Conservation (phyloP, 2,888 invertebrate species). For the Bembecia ichneumoniformis region DNA sequence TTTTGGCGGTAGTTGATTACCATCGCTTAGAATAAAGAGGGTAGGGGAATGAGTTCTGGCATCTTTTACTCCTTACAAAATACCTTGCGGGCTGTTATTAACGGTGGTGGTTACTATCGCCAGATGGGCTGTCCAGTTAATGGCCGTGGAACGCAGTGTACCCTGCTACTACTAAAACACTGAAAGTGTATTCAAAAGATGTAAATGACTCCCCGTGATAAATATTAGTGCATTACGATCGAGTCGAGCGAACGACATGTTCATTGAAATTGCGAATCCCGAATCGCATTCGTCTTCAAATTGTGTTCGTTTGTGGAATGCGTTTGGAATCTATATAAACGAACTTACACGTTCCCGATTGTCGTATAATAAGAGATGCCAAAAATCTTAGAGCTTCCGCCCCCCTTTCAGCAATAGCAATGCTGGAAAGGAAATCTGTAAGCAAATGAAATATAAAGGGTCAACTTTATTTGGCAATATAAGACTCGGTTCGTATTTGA, state of each 20-base stretch:
- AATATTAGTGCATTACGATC: constrained; percentile 48
- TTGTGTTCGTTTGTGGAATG: constrained; percentile 66
- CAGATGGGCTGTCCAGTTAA: too few relatives aligned
- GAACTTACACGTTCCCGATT: constrained; percentile 38
- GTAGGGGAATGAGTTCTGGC: too few relatives aligned
- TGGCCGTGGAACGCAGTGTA: too few relatives aligned
- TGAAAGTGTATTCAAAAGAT: neutral
- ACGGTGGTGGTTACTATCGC: too few relatives aligned
- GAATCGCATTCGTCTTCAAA: constrained; percentile 62
- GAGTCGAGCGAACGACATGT: constrained; percentile 37
- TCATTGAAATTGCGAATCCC: constrained; percentile 53
- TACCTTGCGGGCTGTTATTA: too few relatives aligned
- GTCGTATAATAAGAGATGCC: constrained; percentile 20
- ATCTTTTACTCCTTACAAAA: too few relatives aligned
- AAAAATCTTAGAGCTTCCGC: constrained; percentile 22
- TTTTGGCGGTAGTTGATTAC: too few relatives aligned
- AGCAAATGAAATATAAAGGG: constrained; percentile 23
- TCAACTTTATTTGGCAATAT: constrained; percentile 35
- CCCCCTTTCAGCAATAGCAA: constrained; percentile 7
- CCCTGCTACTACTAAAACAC: too few relatives aligned
- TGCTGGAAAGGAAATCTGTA: constrained; percentile 9
- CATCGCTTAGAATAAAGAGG: too few relatives aligned
- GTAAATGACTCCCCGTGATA: constrained; percentile 14
- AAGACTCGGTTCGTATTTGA: constrained; percentile 32
- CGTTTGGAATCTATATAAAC: constrained; percentile 64